A percentile compares a stretch with the other conserved stretches of the same genome.
Evolutionary conservation across 2,888 invertebrate genomes (phyloP).

Genomic region (Folsomia candida): DNA sequence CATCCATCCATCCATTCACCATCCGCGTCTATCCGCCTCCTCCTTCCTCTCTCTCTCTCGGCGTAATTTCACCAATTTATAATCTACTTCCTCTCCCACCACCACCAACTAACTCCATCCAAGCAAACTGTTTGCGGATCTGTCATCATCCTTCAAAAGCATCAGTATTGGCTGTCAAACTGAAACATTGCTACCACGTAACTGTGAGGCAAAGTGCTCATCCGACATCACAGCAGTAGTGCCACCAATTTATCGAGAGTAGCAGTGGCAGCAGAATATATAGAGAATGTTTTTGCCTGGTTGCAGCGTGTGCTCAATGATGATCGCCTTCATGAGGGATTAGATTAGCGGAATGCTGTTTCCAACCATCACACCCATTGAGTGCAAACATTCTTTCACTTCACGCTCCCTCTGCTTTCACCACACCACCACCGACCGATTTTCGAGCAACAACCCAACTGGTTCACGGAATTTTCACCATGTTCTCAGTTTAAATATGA

Average conservation of each 20-base stretch:
- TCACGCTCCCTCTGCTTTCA: background rate
- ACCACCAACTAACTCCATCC: background rate
- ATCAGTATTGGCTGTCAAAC: constrained; percentile 14
- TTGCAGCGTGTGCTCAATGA: background rate
- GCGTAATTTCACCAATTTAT: constrained; percentile 3
- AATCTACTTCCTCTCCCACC: background rate
- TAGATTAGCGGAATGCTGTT: background rate
- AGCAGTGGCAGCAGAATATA: no score
- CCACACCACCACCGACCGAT: no score
- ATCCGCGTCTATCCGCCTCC: background rate
- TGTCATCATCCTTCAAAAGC: constrained; percentile 15
- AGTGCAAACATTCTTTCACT: background rate
- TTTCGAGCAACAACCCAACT: no score
- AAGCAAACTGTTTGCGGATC: constrained; percentile 1
- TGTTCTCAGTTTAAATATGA: no score
- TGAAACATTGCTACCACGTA: background rate
- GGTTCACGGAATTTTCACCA: no score
- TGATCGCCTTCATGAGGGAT: background rate
- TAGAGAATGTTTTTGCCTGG: no score
- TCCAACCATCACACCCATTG: background rate
- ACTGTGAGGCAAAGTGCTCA: no score
- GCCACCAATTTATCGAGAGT: no score
- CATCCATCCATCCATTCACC: constrained; percentile 5
- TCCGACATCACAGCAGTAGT: no score
- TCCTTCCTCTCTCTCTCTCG: no score